Base-by-base conservation (phyloP, 1,140 invertebrate species). In the Calosoma granatense region DNA sequence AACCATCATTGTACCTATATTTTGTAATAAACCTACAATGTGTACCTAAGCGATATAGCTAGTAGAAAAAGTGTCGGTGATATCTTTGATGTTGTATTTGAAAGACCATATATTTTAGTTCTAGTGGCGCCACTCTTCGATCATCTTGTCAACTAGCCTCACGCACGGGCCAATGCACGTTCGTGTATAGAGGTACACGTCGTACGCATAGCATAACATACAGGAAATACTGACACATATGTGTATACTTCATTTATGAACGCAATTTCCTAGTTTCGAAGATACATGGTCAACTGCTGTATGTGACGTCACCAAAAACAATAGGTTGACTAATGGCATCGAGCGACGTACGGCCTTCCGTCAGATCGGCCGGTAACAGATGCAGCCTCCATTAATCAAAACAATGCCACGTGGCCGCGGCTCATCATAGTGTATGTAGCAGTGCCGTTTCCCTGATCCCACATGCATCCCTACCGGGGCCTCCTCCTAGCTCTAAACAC, bases 351-450 rank as follows among this genome's bases (percentile, higher is more conserved):
- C 41, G 6, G 41, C 41, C 41, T 47, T 47, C 41, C 41, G 41
- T 47, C 41, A 47, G 41, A 47, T 47, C 41, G 41, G 41, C 9
- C 41, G 41, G 41, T 47, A 47, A 47, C 41, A 47, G 41, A 47
- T 47, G 41, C 41, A 47, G 6, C 15, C 6, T 6, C 41, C 41
- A 47, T 47, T 47, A 47, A 47, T 47, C 41, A 47, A 47, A 47
- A 47, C 41, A 47, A 47, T 47, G 15, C 41, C 41, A 47, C 41
- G 41, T 47, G 41, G 41, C 6, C 17, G 15, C 41, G 41, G 41
- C 26, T 36, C 26, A 36, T 36, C 26, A 36, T n/a, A 36, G 26
- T 36, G n/a, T n/a, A n/a, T 36, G n/a, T n/a, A n/a, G n/a, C n/a
- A 6, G 26, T 36, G 26, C 26, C 26, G n/a, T n/a, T n/a, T n/a